Evolutionary conservation across 2,888 invertebrate genomes (phyloP).

Genomic region (Agriopis marginaria): DNA sequence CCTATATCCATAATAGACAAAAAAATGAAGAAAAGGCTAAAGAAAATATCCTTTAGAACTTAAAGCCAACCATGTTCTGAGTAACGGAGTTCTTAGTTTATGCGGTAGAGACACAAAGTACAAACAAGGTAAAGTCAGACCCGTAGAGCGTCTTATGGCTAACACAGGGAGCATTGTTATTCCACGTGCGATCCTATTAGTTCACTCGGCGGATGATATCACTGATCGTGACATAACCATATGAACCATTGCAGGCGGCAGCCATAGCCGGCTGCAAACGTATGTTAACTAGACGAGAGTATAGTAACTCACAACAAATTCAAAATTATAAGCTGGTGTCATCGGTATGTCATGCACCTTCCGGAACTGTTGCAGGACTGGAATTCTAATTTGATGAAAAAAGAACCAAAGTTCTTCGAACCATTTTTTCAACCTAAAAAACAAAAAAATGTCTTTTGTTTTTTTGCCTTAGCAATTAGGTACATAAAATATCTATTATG

Average conservation of each 20-base stretch:
- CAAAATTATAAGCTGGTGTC: not conserved
- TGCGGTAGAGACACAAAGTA: slow-evolving; percentile 11
- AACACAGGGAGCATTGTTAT: slow-evolving; percentile 38
- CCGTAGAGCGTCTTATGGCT: not conserved
- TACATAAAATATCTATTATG: no score
- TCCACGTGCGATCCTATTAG: slow-evolving; percentile 46
- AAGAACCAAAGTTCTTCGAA: no score
- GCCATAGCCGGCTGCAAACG: slow-evolving; percentile 20
- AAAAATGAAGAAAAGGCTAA: no score
- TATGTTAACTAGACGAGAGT: slow-evolving; percentile 24
- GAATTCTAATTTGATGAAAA: slow-evolving; percentile 14
- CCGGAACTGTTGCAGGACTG: slow-evolving; percentile 5
- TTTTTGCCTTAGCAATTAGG: no score
- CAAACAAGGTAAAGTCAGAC: slow-evolving; percentile 25
- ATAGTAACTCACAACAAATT: slow-evolving; percentile 6
- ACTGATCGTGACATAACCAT: slow-evolving; percentile 56
- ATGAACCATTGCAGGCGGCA: slow-evolving; percentile 30
- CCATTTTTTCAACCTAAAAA: no score
- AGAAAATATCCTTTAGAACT: no score
- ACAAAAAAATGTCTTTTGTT: no score
- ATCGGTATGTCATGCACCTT: slow-evolving; percentile 1
- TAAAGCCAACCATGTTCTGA: not conserved
- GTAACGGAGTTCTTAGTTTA: not conserved
- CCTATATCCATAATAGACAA: no score
- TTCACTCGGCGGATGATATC: slow-evolving; percentile 49